Evolutionary conservation across 2,113 vertebrate genomes (phyloP).

Genomic region (Phrynosoma blainvillii): DNA sequence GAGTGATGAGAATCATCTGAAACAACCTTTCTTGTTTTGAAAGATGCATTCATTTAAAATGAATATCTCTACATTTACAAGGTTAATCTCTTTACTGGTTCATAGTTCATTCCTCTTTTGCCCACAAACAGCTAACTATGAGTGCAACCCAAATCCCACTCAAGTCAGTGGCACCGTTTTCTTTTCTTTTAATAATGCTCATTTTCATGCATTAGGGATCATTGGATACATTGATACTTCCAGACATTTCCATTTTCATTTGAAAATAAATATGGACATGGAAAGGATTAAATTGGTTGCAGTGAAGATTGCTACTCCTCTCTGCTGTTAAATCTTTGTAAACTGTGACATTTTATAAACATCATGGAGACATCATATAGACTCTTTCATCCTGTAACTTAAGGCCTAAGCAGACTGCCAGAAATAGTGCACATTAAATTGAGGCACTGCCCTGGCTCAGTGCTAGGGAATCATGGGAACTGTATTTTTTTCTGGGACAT

Average conservation of each 20-base stretch:
- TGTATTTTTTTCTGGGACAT: too few species aligned
- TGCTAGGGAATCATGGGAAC: too few species aligned
- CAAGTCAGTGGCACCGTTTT: neutral
- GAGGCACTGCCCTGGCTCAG: too few species aligned
- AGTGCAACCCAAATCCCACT: too few species aligned
- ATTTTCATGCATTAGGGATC: neutral
- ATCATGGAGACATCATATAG: constrained; percentile 66
- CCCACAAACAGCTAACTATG: neutral
- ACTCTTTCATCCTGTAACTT: constrained; percentile 81
- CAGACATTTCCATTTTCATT: constrained; percentile 19
- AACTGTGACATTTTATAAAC: constrained; percentile 57
- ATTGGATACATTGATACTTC: constrained; percentile 19
- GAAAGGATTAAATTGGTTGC: constrained; percentile 35
- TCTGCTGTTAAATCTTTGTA: constrained; percentile 61
- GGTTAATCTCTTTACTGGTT: neutral
- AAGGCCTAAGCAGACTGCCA: too few species aligned
- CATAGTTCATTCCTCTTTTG: too few species aligned
- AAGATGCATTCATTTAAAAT: constrained; percentile 5
- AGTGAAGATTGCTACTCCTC: constrained; percentile 41
- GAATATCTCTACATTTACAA: neutral
- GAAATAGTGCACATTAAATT: too few species aligned
- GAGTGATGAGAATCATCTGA: neutral
- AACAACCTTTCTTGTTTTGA: neutral
- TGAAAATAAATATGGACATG: constrained; percentile 40
- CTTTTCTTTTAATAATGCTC: neutral